A percentile compares a stretch with the other conserved stretches of the same genome.
Evolutionary conservation across 2,113 vertebrate species (phyloP).

Genomic region (Nipponia nippon): DNA sequence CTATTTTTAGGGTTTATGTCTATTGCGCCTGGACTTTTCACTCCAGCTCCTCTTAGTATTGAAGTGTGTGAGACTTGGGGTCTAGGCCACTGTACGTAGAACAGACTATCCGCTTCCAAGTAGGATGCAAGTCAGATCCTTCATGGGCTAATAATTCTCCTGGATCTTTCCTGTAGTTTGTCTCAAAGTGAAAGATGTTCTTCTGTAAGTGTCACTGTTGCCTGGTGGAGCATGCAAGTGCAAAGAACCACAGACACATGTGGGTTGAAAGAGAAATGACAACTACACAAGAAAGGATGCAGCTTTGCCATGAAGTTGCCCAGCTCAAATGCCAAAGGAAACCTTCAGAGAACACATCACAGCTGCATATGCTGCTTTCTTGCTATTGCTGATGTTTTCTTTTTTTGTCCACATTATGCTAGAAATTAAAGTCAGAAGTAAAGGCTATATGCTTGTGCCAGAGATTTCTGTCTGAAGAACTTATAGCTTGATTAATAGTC

Average conservation of each 20-base stretch:
- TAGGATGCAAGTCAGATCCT: neutral
- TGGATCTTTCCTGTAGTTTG: neutral
- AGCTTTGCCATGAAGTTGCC: neutral
- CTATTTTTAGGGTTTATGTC: neutral
- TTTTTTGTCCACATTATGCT: neutral
- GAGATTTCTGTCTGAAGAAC: neutral
- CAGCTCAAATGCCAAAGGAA: neutral
- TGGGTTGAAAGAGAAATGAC: neutral
- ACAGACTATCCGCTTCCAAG: neutral
- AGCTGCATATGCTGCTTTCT: neutral
- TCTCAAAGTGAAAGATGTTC: neutral
- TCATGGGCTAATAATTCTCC: neutral
- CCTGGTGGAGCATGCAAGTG: neutral
- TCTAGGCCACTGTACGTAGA: neutral
- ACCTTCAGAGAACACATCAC: neutral
- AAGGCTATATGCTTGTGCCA: neutral
- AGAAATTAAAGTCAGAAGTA: neutral
- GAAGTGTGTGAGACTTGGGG: neutral
- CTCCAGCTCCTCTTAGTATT: neutral
- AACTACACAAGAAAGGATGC: neutral
- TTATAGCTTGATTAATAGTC: neutral
- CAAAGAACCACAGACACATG: neutral
- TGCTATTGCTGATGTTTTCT: neutral
- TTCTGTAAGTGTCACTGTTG: neutral
- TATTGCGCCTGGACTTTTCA: neutral